Percentiles rank a stretch among this genome's conserved stretches.
These are phyloP conservation scores for Dryobotodes eremita DNA, from an alignment of 2,888 invertebrate genomes.

Conservation along the genomic window DNA sequence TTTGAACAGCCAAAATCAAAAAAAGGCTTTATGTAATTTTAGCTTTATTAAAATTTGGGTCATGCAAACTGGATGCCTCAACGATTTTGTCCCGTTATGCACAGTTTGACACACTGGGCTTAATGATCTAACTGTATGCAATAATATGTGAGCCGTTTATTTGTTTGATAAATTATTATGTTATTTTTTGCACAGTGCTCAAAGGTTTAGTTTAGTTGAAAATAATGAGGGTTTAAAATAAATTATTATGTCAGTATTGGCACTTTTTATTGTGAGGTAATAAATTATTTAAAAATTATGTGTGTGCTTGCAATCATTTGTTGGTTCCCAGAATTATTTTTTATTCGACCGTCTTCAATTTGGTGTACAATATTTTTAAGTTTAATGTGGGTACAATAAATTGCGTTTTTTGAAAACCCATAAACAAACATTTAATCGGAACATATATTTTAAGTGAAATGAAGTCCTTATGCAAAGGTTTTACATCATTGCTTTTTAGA, in stretches of 20 bases:
- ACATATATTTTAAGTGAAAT: too few relatives aligned
- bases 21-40: conserved; percentile 64
- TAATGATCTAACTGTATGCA: conserved; percentile 65
- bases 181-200: conserved; percentile 39
- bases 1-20: conserved; percentile 57
- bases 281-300: conserved; percentile 51
- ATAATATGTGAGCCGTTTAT: conserved; percentile 31
- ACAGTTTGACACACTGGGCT: conserved; percentile 65
- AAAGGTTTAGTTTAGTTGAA: conserved; percentile 28
- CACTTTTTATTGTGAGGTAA: conserved; percentile 37
- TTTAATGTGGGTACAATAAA: conserved; percentile 11
- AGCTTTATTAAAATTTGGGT: conserved; percentile 65
- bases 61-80: conserved; percentile 61
- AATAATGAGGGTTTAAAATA: conserved; percentile 38
- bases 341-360: background rate
- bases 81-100: conserved; percentile 61
- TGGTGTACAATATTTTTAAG: background rate
- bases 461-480: background rate
- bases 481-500: background rate
- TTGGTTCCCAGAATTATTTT: conserved; percentile 31
- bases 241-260: conserved; percentile 40
- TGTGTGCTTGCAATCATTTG: conserved; percentile 9
- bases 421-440: background rate
- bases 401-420: background rate
- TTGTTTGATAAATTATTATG: conserved; percentile 45